Evolutionary conservation across 1,140 invertebrate species (phyloP).

Genomic region (Oryctes rhinoceros): DNA sequence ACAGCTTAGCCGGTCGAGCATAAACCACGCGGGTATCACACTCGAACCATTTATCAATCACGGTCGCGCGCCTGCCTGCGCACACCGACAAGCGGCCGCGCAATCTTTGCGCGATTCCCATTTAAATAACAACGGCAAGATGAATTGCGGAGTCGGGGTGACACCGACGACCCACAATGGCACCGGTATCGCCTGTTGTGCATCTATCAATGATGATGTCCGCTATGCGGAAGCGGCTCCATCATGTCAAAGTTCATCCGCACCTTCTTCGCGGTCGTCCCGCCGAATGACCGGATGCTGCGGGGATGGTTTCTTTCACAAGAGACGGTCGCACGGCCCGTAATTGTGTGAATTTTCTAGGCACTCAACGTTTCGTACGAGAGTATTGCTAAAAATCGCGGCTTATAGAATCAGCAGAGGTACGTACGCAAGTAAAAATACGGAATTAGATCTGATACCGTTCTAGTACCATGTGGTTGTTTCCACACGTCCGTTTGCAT

Average conservation of each 20-base stretch:
- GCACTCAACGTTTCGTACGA: no score
- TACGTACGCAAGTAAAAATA: no score
- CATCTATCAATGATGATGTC: constrained; percentile 32
- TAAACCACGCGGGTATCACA: constrained; percentile 12
- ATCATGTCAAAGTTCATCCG: constrained; percentile 29
- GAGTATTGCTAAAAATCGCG: no score
- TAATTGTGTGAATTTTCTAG: no score
- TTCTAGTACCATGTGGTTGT: no score
- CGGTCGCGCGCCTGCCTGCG: neutral
- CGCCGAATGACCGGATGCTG: constrained; percentile 26
- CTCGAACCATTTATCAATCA: constrained; percentile 30
- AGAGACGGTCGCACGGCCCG: neutral
- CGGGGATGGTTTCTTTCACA: neutral
- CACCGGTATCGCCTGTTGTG: constrained; percentile 32
- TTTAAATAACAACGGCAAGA: constrained; percentile 34
- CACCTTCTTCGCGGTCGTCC: constrained; percentile 18
- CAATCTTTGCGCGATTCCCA: constrained; percentile 11
- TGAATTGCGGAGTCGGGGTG: constrained; percentile 33
- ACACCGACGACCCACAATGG: constrained; percentile 29
- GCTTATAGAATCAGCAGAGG: no score
- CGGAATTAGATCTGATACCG: no score
- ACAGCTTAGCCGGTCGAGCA: neutral
- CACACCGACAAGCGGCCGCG: constrained; percentile 17
- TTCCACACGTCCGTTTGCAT: no score
- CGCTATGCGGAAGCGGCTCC: constrained; percentile 26